Evolutionary conservation across 2,113 vertebrate genomes (phyloP).

Genomic region (Pimephales promelas): DNA sequence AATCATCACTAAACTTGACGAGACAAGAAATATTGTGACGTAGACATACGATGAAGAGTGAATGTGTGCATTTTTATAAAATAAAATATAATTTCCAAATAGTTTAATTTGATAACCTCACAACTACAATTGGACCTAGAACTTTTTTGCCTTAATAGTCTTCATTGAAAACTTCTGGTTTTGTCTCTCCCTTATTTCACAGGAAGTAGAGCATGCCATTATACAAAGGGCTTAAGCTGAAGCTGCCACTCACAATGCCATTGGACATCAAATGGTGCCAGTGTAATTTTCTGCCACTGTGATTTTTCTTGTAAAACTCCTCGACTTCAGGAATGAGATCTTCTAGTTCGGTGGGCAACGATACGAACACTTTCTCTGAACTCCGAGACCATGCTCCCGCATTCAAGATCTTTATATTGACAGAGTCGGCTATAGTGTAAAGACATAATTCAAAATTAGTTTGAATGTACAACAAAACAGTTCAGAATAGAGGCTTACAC

Average conservation of each 20-base stretch:
- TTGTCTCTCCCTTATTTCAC: not conserved
- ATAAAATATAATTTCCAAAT: too few relatives aligned
- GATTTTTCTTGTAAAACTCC: slow-evolving; percentile 99
- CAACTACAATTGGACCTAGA: too few relatives aligned
- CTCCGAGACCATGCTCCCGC: slow-evolving; percentile 98
- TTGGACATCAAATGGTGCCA: slow-evolving; percentile 99
- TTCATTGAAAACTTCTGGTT: not conserved
- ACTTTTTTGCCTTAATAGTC: not conserved
- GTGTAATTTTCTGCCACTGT: slow-evolving; percentile 97
- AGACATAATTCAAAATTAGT: not conserved
- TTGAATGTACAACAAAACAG: not conserved
- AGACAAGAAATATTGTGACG: too few relatives aligned
- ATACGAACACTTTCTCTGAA: slow-evolving; percentile 98
- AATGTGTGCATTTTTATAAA: too few relatives aligned
- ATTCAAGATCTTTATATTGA: slow-evolving; percentile 99
- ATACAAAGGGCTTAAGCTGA: not conserved
- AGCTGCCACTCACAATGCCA: slow-evolving; percentile 88
- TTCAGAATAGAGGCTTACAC: not conserved
- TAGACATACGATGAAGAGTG: too few relatives aligned
- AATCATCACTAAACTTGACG: too few relatives aligned
- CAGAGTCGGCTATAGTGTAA: slow-evolving; percentile 86
- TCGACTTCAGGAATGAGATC: slow-evolving; percentile 98
- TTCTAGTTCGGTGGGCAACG: slow-evolving; percentile 94
- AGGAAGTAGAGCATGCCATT: not conserved
- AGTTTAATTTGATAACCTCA: too few relatives aligned